Percentiles rank a stretch among this genome's conserved stretches.
Conservation (phyloP, 1,140 invertebrate genomes). For the Apis mellifera region Amel_HAv3.1 CM009943.2:2849001-2849500, state of each 20-base stretch:
- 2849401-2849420: not conserved
- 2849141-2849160: constrained; percentile 18
- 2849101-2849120: constrained; percentile 8
- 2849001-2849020: not conserved
- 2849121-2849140: constrained; percentile 9
- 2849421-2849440: not conserved
- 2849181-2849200: not conserved
- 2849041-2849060: not conserved
- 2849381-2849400: not conserved
- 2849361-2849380: not conserved
- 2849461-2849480: constrained; percentile 12
- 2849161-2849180: not conserved
- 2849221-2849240: not conserved
- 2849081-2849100: constrained; percentile 27
- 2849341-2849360: constrained; percentile 34
- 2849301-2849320: not conserved
- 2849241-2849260: too few species aligned
- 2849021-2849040: too few species aligned
- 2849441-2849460: not conserved
- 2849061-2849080: not conserved
- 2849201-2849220: not conserved
- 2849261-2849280: too few species aligned
- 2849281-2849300: too few species aligned
- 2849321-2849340: not conserved
- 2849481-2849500: too few species aligned